Conservation (phyloP, 2,888 invertebrate species). For the Tuberolachnus salignus region DNA sequence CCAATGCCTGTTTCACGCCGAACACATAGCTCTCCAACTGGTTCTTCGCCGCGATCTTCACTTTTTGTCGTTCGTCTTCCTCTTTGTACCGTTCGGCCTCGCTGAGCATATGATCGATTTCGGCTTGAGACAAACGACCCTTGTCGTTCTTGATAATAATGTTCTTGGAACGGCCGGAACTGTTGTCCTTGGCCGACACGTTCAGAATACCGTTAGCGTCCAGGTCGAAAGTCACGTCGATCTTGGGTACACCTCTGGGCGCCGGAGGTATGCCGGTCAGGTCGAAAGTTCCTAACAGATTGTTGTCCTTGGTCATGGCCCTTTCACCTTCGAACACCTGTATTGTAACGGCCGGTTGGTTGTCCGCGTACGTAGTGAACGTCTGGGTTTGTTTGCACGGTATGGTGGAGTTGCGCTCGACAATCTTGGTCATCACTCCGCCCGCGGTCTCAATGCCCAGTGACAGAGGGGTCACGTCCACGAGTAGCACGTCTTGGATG, state of each 20-base stretch:
- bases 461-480: slow-evolving; percentile 70
- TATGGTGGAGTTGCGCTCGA: slow-evolving; percentile 62
- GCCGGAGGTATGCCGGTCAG: slow-evolving; percentile 70
- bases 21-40: slow-evolving; percentile 63
- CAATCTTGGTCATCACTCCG: slow-evolving; percentile 73
- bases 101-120: slow-evolving; percentile 64
- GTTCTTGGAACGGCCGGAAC: slow-evolving; percentile 62
- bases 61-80: slow-evolving; percentile 62
- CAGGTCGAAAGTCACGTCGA: slow-evolving; percentile 83
- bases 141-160: slow-evolving; percentile 65
- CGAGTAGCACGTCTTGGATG: slow-evolving; percentile 75
- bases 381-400: slow-evolving; percentile 74
- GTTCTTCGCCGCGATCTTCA: slow-evolving; percentile 64
- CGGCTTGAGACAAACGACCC: slow-evolving; percentile 64
- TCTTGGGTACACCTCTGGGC: slow-evolving; percentile 79
- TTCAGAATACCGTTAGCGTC: slow-evolving; percentile 76
- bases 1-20: slow-evolving; percentile 62
- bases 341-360: slow-evolving; percentile 87
- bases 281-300: slow-evolving; percentile 80
- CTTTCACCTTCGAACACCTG: slow-evolving; percentile 83
- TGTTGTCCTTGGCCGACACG: slow-evolving; percentile 62
- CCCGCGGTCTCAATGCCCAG: slow-evolving; percentile 76
- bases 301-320: slow-evolving; percentile 89
- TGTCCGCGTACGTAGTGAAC: slow-evolving; percentile 90
- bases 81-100: slow-evolving; percentile 63